Evolutionary conservation across 2,888 invertebrate genomes (phyloP).

Genomic region (Papilio protenor): DNA sequence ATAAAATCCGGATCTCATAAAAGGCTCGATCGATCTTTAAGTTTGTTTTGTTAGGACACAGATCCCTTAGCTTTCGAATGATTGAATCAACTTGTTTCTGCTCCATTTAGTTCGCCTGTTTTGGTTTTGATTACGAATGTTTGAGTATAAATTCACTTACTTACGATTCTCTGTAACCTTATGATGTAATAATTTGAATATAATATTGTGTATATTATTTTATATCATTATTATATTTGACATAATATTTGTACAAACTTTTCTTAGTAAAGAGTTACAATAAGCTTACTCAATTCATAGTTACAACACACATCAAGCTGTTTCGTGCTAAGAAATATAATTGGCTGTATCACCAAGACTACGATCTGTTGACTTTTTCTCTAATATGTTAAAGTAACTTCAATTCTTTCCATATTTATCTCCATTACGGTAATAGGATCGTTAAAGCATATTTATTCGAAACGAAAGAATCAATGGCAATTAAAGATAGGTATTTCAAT

Average conservation of each 20-base stretch:
- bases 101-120: constrained; percentile 62
- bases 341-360: not conserved
- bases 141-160: not conserved
- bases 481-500: constrained; percentile 33
- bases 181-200: no score
- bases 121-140: constrained; percentile 57
- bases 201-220: no score
- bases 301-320: no score
- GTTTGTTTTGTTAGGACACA: constrained; percentile 80
- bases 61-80: constrained; percentile 62
- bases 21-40: constrained; percentile 52
- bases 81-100: constrained; percentile 68
- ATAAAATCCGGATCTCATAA: constrained; percentile 1
- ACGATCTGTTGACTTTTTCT: not conserved
- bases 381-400: not conserved
- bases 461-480: constrained; percentile 26
- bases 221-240: no score
- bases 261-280: no score
- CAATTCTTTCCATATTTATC: not conserved
- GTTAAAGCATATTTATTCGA: constrained; percentile 2
- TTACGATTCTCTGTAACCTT: constrained; percentile 46
- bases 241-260: no score
- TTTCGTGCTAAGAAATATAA: no score
- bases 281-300: no score
- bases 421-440: not conserved